Percentiles rank a stretch among this genome's conserved stretches.
These are phyloP conservation scores for Limonius californicus DNA, from an alignment of 1,140 invertebrate genomes.

Conservation along the genomic window DNA sequence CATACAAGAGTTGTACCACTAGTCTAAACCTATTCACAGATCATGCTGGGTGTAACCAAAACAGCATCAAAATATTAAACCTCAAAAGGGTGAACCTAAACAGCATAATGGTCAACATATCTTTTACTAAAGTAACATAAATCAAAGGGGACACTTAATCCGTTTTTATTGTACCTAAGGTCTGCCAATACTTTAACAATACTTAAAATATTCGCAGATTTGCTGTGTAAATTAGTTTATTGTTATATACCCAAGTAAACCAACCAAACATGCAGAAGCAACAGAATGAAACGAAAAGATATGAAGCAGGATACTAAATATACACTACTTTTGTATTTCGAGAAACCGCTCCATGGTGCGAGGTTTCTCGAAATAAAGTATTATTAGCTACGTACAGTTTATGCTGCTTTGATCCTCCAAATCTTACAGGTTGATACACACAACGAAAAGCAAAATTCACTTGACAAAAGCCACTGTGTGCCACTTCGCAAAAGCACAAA, in stretches of 20 bases:
- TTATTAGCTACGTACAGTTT: conserved; percentile 6
- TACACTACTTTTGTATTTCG: no score
- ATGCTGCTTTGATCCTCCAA: conserved; percentile 13
- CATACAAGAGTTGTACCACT: no score
- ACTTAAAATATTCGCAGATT: background rate
- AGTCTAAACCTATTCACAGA: background rate
- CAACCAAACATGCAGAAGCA: background rate
- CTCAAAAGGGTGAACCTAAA: background rate
- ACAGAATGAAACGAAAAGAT: background rate
- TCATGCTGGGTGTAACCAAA: conserved; percentile 8
- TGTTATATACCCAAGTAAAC: background rate
- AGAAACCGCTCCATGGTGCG: background rate
- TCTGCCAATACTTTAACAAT: background rate
- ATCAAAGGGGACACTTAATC: conserved; percentile 6
- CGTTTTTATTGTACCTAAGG: conserved; percentile 1
- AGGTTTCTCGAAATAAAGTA: background rate
- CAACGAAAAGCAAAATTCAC: conserved; percentile 7
- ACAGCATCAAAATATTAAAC: conserved; percentile 2
- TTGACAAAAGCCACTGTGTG: conserved; percentile 27
- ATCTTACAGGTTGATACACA: conserved; percentile 19
- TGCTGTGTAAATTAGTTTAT: background rate
- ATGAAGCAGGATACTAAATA: conserved; percentile 2
- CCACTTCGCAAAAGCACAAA: conserved; percentile 44
- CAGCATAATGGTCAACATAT: background rate
- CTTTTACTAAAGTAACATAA: background rate